phyloP scores from a whole-genome alignment of 2,113 vertebrate genomes.

The Melozone crissalis region DNA sequence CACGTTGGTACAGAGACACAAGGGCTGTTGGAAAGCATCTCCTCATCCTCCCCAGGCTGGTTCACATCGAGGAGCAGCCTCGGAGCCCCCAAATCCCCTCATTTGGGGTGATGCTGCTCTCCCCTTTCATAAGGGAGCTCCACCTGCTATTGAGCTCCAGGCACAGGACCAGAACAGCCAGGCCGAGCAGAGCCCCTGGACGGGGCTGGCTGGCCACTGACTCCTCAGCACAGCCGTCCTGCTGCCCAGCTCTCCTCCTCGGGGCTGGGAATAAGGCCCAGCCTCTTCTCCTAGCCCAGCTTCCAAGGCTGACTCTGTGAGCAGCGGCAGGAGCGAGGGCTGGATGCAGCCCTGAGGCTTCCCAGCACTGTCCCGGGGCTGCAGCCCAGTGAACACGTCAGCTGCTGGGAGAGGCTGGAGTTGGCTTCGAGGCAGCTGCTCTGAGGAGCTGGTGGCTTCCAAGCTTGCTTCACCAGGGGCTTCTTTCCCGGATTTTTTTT shows the following conservation, averaged over 20 bases:
- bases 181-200: background rate
- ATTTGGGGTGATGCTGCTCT: background rate
- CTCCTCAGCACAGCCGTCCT: background rate
- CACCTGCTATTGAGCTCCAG: background rate
- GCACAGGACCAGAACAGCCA: background rate
- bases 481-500: background rate
- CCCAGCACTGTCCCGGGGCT: background rate
- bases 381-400: background rate
- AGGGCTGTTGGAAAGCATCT: rapidly evolving
- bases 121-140: background rate
- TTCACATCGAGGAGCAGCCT: background rate
- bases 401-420: background rate
- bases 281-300: background rate
- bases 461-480: background rate
- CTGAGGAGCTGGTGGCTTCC: background rate
- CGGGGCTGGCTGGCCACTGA: background rate
- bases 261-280: background rate
- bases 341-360: background rate
- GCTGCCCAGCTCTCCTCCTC: background rate
- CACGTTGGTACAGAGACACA: rapidly evolving
- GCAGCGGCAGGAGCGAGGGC: background rate
- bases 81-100: background rate
- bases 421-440: background rate
- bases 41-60: background rate
- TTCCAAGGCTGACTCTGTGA: background rate